These are phyloP conservation scores for Procambarus virginalis DNA, from an alignment of 1,140 invertebrate species.

Conservation along the genomic window DNA sequence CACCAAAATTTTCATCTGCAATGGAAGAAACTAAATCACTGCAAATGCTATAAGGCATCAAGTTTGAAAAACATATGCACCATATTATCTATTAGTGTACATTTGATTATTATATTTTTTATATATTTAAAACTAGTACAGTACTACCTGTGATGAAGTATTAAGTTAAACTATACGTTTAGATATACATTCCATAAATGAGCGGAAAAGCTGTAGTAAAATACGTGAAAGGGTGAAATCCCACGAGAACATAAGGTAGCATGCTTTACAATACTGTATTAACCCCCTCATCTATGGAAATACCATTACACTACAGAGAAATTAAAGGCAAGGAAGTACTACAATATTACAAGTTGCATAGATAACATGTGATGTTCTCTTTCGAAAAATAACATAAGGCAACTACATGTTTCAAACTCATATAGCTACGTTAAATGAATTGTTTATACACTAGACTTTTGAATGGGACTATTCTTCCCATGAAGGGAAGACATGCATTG, in stretches of 20 bases:
- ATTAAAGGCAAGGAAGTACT: slow-evolving; percentile 60
- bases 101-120: slow-evolving; percentile 15
- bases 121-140: slow-evolving; percentile 16
- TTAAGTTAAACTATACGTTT: slow-evolving; percentile 19
- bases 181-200: slow-evolving; percentile 27
- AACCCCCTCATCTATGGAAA: slow-evolving; percentile 10
- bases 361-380: slow-evolving; percentile 67
- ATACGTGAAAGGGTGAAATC: neutral
- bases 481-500: neutral
- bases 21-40: slow-evolving; percentile 56
- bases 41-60: slow-evolving; percentile 62
- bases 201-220: neutral
- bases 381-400: slow-evolving; percentile 63
- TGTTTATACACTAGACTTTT: slow-evolving; percentile 1
- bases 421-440: slow-evolving; percentile 27
- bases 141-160: slow-evolving; percentile 21
- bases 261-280: neutral
- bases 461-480: slow-evolving; percentile 12
- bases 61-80: slow-evolving; percentile 19
- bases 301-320: slow-evolving; percentile 21
- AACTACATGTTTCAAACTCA: slow-evolving; percentile 56
- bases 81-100: slow-evolving; percentile 1
- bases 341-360: slow-evolving; percentile 67
- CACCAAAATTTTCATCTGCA: slow-evolving; percentile 56
- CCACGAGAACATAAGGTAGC: neutral